Conservation (phyloP, 2,888 invertebrate species). For the Nebria salina region DNA sequence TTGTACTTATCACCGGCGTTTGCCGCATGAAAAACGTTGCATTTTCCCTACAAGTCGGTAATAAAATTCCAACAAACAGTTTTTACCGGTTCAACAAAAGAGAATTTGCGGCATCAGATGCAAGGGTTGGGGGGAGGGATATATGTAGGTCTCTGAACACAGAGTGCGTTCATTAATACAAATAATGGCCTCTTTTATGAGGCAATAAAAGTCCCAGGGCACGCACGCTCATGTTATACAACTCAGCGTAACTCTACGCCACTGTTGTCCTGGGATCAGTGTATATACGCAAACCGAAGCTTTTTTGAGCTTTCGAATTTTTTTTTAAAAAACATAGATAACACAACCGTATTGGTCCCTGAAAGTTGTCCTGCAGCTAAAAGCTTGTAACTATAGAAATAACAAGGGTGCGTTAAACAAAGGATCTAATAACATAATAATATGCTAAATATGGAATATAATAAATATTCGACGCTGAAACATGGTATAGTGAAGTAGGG, state of each 20-base stretch:
- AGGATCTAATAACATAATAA: neutral
- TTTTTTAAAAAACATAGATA: too few relatives aligned
- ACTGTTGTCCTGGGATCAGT: neutral
- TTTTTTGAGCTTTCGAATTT: neutral
- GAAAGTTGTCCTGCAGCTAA: too few relatives aligned
- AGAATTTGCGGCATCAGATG: neutral
- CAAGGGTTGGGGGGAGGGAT: neutral
- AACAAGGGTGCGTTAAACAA: neutral
- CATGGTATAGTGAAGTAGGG: neutral
- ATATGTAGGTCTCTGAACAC: neutral
- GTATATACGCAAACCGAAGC: neutral
- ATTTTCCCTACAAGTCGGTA: too few relatives aligned
- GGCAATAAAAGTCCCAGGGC: conserved; percentile 37
- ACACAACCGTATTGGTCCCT: too few relatives aligned
- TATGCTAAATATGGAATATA: neutral
- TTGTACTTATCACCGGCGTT: too few relatives aligned
- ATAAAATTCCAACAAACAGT: too few relatives aligned
- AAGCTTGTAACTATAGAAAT: too few relatives aligned
- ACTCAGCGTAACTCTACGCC: neutral
- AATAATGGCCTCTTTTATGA: conserved; percentile 43
- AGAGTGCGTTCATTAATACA: conserved; percentile 41
- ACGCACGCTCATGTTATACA: conserved; percentile 29
- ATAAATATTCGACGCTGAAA: neutral
- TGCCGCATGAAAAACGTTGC: too few relatives aligned
- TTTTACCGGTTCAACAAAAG: neutral